Evolutionary conservation across 2,888 invertebrate species (phyloP), one percentile per base, ranked within the genome.

Genomic region (Schizotus pectinicornis): DNA sequence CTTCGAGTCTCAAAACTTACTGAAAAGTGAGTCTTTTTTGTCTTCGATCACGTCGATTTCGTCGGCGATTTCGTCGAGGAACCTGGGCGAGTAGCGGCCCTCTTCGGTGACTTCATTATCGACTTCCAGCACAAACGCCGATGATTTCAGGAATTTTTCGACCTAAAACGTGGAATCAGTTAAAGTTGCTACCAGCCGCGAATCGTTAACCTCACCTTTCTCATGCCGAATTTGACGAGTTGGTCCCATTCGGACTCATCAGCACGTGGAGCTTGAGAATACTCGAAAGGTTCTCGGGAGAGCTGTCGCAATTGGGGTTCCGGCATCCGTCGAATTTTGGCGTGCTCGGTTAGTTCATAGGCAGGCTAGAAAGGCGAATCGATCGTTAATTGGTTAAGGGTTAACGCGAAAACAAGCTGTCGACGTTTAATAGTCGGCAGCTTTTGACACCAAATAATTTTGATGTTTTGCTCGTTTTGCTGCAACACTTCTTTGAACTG

Each of bases 11-110:
- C 9, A 8, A 9, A n/a, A 38, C 90, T 88, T 81, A 93, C 93
- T 91, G 80, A 92, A 88, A 45, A 89, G 81, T 6, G 89, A 84
- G 56, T 91, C 91, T 69, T 88, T 90, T 77, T 93, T 91, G 70
- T 92, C 90, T 74, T 93, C 92, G 66, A 92, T 85, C 11, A 89
- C 85, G 74, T 93, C 92, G 6, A 92, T 87, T 78, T 93, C 93
- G 70, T 90, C 90, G 58, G 89, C 88, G 50, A 93, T 91, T 72
- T 92, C 92, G 64, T 92, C 91, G 35, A 93, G 83, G 77, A 93
- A 92, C 61, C 92, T 84, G 0, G 93, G 92, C 1, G 91, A 86
- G 61, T 91, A 90, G 47, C 89, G 81, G 0, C 91, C 91, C 3
- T 84, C 83, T 38, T 89, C 88, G 0, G 90, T 90, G n/a, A 90